These are phyloP conservation scores for Magallana ariakensis DNA, from an alignment of 1,140 invertebrate species.

Conservation along the genomic window DNA sequence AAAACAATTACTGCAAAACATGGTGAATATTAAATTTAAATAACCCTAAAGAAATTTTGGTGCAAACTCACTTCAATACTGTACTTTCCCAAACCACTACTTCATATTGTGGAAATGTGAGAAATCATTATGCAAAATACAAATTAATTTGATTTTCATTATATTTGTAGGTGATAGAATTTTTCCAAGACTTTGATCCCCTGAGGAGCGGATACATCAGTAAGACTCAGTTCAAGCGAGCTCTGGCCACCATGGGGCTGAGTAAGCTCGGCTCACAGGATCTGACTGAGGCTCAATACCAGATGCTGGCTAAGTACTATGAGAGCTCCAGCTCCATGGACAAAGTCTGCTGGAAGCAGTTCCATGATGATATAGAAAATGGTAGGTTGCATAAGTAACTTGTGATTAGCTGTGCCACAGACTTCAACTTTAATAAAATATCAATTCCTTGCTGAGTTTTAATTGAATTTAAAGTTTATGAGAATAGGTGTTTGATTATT, in stretches of 20 bases:
- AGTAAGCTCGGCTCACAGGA: slow-evolving; percentile 77
- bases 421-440: too few relatives aligned
- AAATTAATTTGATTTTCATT: too few relatives aligned
- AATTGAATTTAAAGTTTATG: too few relatives aligned
- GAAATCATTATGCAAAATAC: background rate
- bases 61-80: too few relatives aligned
- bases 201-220: slow-evolving; percentile 76
- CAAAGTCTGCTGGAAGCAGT: slow-evolving; percentile 76
- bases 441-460: too few relatives aligned
- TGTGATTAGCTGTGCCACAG: too few relatives aligned
- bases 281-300: slow-evolving; percentile 75
- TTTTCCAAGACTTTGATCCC: slow-evolving; percentile 78
- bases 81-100: background rate
- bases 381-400: slow-evolving; percentile 63
- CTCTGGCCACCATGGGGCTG: slow-evolving; percentile 74
- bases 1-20: too few relatives aligned
- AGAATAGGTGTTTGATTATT: too few relatives aligned
- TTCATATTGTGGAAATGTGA: background rate
- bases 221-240: slow-evolving; percentile 76
- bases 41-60: too few relatives aligned
- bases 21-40: too few relatives aligned
- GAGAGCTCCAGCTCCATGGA: slow-evolving; percentile 71
- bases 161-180: slow-evolving; percentile 71
- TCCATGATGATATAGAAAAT: slow-evolving; percentile 77
- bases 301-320: slow-evolving; percentile 73